Evolutionary conservation across 1,140 invertebrate genomes (phyloP).

Genomic region (Apis dorsata): DNA sequence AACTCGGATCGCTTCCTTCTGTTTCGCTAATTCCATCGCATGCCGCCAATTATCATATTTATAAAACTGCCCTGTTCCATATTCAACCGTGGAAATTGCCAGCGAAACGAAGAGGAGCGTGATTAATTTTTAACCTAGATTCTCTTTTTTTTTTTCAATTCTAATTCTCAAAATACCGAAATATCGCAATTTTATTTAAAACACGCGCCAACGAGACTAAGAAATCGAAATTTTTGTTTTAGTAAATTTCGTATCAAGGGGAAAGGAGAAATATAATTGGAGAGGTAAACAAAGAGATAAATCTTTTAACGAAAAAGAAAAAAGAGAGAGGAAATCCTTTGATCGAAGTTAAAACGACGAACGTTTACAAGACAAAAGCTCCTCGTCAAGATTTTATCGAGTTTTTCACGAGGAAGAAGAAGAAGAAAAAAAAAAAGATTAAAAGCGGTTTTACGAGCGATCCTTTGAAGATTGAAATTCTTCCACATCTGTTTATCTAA

Average conservation of each 20-base stretch:
- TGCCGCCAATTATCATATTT: conserved; percentile 52
- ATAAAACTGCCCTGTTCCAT: conserved; percentile 44
- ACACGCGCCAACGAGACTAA: not conserved
- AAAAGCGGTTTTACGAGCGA: not conserved
- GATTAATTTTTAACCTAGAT: conserved; percentile 54
- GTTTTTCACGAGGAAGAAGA: not conserved
- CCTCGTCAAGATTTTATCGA: not conserved
- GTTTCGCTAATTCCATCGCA: conserved; percentile 1
- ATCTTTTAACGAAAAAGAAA: too few relatives aligned
- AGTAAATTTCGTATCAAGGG: not conserved
- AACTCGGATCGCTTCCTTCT: not conserved
- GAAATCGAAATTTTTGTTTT: not conserved
- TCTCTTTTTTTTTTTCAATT: not conserved
- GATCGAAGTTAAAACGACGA: not conserved
- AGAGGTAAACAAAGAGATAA: rapidly evolving
- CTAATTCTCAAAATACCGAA: not conserved
- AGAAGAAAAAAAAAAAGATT: not conserved
- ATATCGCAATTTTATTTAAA: conserved; percentile 5
- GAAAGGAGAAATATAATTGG: not conserved
- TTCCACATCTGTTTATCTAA: conserved; percentile 14
- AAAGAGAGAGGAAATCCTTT: not conserved
- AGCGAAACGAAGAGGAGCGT: conserved; percentile 1
- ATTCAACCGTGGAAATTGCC: conserved; percentile 26
- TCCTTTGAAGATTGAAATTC: not conserved
- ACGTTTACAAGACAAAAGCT: not conserved